Evolutionary conservation across 2,797 vertebrate species (phyloP), one percentile per base, ranked within the genome.

Genomic region (Sebastes miniatus): DNA sequence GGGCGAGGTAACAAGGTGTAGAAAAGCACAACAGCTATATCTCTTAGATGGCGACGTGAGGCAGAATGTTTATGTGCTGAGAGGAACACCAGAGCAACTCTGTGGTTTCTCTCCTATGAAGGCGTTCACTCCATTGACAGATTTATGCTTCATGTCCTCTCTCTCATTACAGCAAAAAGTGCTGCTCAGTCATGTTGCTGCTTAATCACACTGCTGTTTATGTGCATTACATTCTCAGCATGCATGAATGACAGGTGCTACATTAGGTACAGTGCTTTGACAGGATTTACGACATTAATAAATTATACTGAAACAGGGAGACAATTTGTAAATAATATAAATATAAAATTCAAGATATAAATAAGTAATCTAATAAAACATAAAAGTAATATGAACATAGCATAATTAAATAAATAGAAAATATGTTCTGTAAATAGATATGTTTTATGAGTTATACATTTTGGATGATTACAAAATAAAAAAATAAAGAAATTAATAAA

Each of bases 1-100:
- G 16, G 87, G 69, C 64, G 87, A 81, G 89, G 87, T 91, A 89
- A 89, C 89, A 72, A 91, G 87, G 81, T 91, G 86, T 10, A 80
- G 84, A 93, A 92, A 92, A 92, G 89, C 80, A 90, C 91, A 92
- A 92, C 88, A 89, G 84, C 87, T 89, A 88, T 83, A 88, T 89
- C 79, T 87, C 73, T 84, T 81, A 73, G 77, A 52, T 76, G 20
- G 71, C 80, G 6, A 27, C 36, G 73, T 84, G 85, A 87, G 83
- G 14, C 67, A 16, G 61, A 76, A 76, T 87, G 84, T 81, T 87
- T 83, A 69, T 88, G 84, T 76, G 87, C 67, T 6, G 71, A 67
- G 77, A 79, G 59, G 78, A 69, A 65, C 16, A 65, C 16, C 39
- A 9, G n/a, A 76, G 52, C 74, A 76, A 58, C 65, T 57, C 73